Conservation (phyloP, 2,113 vertebrate species). For the Turnix velox region DNA sequence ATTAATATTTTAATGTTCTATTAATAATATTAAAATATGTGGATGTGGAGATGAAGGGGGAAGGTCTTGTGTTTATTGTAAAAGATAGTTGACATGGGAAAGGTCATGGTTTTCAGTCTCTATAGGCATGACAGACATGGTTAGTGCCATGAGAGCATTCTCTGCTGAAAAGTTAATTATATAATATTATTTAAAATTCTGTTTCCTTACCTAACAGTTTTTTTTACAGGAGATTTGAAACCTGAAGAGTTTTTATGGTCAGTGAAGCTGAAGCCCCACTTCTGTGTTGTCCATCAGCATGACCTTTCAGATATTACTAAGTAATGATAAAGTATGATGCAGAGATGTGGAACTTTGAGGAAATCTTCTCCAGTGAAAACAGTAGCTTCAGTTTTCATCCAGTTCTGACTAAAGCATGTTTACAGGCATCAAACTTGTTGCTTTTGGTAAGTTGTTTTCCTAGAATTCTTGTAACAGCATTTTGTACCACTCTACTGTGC, state of each 20-base stretch:
- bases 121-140: background rate
- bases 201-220: background rate
- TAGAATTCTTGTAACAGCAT: background rate
- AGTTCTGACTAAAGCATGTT: background rate
- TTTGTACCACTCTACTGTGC: background rate
- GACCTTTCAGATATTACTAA: background rate
- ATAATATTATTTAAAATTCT: background rate
- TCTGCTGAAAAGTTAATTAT: slow-evolving; percentile 21
- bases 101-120: slow-evolving; percentile 7
- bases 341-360: background rate
- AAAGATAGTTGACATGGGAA: background rate
- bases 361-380: background rate
- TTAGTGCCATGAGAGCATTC: slow-evolving; percentile 1
- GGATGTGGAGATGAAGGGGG: background rate
- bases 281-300: background rate
- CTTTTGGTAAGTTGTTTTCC: background rate
- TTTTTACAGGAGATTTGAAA: background rate
- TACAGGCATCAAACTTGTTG: background rate
- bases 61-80: background rate
- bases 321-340: background rate
- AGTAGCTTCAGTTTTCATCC: background rate
- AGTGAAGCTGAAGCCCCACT: background rate
- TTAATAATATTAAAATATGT: slow-evolving; percentile 27
- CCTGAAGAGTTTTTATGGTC: background rate
- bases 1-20: slow-evolving; percentile 31